Base-by-base conservation (phyloP, 2,113 vertebrate genomes). In the Pheucticus melanocephalus region DNA sequence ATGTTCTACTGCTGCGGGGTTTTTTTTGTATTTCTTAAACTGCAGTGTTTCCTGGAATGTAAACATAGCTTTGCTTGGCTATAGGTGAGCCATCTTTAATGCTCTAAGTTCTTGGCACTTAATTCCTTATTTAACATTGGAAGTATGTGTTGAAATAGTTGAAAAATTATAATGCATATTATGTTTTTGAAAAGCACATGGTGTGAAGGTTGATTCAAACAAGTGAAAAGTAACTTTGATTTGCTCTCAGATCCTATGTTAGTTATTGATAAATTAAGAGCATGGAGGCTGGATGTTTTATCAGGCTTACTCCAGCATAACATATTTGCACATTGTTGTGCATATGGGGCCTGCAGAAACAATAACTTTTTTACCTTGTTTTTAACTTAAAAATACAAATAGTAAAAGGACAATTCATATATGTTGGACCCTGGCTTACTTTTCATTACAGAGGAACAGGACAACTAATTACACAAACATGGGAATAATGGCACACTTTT, bases 41-140 rank as follows among this genome's bases (percentile, higher is more conserved):
- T 97, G 97, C 97, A 97, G 90, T 98, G 97, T 98, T 98, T 98
- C 96, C 97, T 98, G 96, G 97, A 97, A 98, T 98, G 97, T 98
- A 98, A 98, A 96, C 97, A 97, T 96, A 98, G 97, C 97, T 98
- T 98, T 97, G 97, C 98, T 98, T 98, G 97, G 97, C 96, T 95
- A 95, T 98, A 97, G 96, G 95, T 97, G 98, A 98, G 97, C 97
- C 97, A 96, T 97, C 94, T 96, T 98, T 96, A 98, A 97, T 92
- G 96, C 94, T 98, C 96, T 91, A 90, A 96, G 90, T 98, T 98
- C 88, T 86, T 96, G 94, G 96, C 97, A 83, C 96, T 93, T 97
- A 94, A 92, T 97, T 97, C 96, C 86, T 97, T 97, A 95, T 70
- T 97, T 97, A 97, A 97, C 93, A 92, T 96, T 97, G 92, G 91